phyloP scores from a whole-genome alignment of 2,113 vertebrate species.

The Puma concolor region DNA sequence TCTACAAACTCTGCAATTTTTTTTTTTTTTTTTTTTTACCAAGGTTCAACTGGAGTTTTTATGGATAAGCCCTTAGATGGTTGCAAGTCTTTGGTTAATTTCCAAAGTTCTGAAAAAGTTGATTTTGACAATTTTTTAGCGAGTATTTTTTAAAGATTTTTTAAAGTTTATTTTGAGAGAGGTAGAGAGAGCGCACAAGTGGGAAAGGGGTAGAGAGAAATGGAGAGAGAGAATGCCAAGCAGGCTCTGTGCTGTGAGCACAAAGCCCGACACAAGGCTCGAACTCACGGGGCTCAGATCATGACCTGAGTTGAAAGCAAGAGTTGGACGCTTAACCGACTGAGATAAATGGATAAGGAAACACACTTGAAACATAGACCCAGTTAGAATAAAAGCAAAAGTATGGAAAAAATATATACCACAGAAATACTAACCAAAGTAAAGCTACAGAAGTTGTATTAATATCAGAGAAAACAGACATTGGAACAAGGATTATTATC shows the following conservation, averaged over 20 bases:
- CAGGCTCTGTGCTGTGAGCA: too few relatives aligned
- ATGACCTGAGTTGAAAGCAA: too few relatives aligned
- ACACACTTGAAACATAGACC: neutral
- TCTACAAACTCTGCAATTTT: neutral
- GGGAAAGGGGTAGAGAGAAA: too few relatives aligned
- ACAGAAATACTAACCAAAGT: neutral
- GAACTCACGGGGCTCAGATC: too few relatives aligned
- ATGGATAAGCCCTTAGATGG: neutral
- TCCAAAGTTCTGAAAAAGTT: neutral
- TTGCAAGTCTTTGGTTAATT: neutral
- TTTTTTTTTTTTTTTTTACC: neutral
- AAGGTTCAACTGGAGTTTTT: neutral
- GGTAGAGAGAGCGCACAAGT: too few relatives aligned
- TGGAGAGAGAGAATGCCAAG: too few relatives aligned
- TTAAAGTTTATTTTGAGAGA: too few relatives aligned
- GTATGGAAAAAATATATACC: neutral
- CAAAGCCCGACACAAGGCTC: too few relatives aligned
- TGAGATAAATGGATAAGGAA: neutral
- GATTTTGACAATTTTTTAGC: neutral
- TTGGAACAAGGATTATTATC: neutral
- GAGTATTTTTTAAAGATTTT: too few relatives aligned
- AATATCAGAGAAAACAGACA: neutral
- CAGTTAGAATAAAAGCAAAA: neutral
- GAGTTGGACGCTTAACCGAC: too few relatives aligned
- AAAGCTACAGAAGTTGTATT: neutral